Evolutionary conservation across 2,113 vertebrate genomes (phyloP).

Genomic region (Podarcis muralis): DNA sequence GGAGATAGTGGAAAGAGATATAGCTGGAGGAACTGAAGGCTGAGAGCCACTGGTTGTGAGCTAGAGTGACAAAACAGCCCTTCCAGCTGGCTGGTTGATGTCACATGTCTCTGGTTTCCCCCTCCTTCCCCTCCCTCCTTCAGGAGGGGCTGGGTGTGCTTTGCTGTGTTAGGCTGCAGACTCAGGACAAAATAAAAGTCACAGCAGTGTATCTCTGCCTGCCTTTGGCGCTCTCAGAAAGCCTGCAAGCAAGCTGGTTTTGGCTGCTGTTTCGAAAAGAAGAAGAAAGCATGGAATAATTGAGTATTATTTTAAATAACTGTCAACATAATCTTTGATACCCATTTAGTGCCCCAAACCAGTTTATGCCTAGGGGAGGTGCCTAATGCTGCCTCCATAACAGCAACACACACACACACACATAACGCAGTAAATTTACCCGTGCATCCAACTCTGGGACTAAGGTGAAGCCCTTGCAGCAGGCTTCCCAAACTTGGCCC

Average conservation of each 20-base stretch:
- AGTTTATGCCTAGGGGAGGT: background rate
- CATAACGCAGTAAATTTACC: background rate
- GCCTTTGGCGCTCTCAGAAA: background rate
- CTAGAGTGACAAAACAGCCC: background rate
- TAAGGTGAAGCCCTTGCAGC: background rate
- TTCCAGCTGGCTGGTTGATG: background rate
- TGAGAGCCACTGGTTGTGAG: background rate
- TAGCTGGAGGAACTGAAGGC: background rate
- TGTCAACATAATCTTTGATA: too few relatives aligned
- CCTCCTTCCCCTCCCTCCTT: too few relatives aligned
- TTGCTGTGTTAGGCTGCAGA: background rate
- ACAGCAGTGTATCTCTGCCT: background rate
- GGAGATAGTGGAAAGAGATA: background rate
- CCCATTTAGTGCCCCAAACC: too few relatives aligned
- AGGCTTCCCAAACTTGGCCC: too few relatives aligned
- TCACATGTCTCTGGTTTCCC: background rate
- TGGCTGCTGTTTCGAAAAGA: background rate
- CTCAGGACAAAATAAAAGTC: background rate
- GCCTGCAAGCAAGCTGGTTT: background rate
- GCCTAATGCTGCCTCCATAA: background rate
- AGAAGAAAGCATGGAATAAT: background rate
- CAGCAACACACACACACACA: background rate
- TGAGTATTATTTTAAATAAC: background rate
- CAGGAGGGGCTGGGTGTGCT: background rate
- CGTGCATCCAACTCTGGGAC: rapidly evolving